Evolutionary conservation across 1,140 invertebrate species (phyloP).

Genomic region (Drosophila nigrodunni): DNA sequence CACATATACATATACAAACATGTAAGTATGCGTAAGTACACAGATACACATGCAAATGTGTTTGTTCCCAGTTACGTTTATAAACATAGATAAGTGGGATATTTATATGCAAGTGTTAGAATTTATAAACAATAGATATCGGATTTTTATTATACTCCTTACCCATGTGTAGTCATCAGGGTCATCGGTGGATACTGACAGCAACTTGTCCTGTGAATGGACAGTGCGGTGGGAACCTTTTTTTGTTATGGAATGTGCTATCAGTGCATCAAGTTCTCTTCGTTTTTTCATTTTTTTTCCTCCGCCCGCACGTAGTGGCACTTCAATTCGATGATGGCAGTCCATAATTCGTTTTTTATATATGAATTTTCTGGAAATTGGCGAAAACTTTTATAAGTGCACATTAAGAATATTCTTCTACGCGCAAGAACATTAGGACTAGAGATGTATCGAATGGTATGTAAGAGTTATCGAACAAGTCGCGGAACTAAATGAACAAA

Average conservation of each 20-base stretch:
- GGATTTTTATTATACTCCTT: slow-evolving; percentile 28
- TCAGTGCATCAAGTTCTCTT: slow-evolving; percentile 85
- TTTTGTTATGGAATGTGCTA: slow-evolving; percentile 77
- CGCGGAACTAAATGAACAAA: slow-evolving; percentile 5
- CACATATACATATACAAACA: slow-evolving; percentile 15
- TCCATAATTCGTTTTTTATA: slow-evolving; percentile 65
- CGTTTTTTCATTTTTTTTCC: slow-evolving; percentile 86
- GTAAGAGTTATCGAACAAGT: slow-evolving; percentile 3
- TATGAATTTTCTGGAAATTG: slow-evolving; percentile 5
- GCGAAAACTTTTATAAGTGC: slow-evolving; percentile 16
- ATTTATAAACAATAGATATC: neutral
- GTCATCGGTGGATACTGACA: slow-evolving; percentile 85
- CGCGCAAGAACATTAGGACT: slow-evolving; percentile 24
- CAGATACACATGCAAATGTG: slow-evolving; percentile 2
- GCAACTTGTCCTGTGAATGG: slow-evolving; percentile 83
- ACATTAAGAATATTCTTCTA: slow-evolving; percentile 14
- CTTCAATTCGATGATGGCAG: slow-evolving; percentile 77
- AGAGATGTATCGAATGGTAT: slow-evolving; percentile 9
- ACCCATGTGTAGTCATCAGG: slow-evolving; percentile 84
- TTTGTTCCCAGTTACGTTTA: slow-evolving; percentile 7
- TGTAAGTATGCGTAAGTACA: neutral
- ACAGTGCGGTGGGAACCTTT: slow-evolving; percentile 52
- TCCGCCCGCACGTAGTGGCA: slow-evolving; percentile 83
- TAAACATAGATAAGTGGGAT: slow-evolving; percentile 4
- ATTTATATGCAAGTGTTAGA: slow-evolving; percentile 1